Conservation (phyloP, 92 coral and sea anemone genomes). For the Phymanthus crucifer region DNA sequence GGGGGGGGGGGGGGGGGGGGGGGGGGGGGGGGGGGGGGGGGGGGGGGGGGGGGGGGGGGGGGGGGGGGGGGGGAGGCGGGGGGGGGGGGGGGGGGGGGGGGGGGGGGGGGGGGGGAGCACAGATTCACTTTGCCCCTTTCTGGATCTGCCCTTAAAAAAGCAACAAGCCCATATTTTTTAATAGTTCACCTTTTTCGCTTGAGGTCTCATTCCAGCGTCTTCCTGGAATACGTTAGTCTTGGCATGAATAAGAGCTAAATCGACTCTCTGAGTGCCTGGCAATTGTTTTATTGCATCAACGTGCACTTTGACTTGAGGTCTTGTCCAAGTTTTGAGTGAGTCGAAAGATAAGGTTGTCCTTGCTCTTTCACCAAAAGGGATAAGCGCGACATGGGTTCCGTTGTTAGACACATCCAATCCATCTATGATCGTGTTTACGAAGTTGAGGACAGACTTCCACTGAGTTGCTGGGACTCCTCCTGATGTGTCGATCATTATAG, state of each 20-base stretch:
- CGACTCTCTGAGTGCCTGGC: conserved; percentile 39
- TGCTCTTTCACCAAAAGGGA: conserved; percentile 50
- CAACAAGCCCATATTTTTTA: too few species aligned
- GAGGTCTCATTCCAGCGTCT: conserved; percentile 46
- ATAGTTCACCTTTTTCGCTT: conserved; percentile 53
- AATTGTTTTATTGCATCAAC: conserved; percentile 19
- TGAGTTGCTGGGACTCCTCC: conserved; percentile 35
- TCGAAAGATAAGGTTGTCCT: conserved; percentile 41
- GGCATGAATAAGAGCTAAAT: conserved; percentile 43
- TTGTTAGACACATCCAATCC: conserved; percentile 66
- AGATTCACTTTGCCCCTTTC: too few species aligned
- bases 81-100: too few species aligned
- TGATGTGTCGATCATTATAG: conserved; percentile 56
- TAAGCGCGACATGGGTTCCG: conserved; percentile 71
- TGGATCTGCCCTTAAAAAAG: too few species aligned
- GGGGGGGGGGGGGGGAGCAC: too few species aligned
- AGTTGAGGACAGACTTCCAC: conserved; percentile 61
- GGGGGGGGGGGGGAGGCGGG: too few species aligned
- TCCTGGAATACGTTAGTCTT: conserved; percentile 38
- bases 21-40: too few species aligned
- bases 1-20: too few species aligned
- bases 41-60: too few species aligned
- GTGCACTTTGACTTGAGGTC: conserved; percentile 16
- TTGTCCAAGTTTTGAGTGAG: conserved; percentile 31
- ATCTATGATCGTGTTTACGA: conserved; percentile 49